Base-by-base conservation (phyloP, 1,140 invertebrate species). In the Hesperophylax magnus region DNA sequence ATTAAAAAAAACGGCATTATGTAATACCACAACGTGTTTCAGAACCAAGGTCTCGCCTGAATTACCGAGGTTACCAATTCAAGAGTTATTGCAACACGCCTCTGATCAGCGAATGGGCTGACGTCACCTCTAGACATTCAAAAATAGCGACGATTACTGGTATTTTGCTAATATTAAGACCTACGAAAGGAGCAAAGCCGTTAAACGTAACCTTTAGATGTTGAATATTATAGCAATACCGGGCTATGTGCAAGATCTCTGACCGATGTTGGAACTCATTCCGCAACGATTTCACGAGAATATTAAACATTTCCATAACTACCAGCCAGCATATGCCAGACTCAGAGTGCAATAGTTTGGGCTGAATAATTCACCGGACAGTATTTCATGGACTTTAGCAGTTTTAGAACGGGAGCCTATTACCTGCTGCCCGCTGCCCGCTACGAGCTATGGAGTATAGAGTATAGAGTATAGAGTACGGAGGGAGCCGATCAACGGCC, bases 21-120 rank as follows among this genome's bases (percentile, higher is more conserved):
- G 77, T 67, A 78, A 78, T 39, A 27, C 22, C n/a, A 78, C 67
- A 34, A 27, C 54, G 60, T 58, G 39, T 39, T 60, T 79, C 61
- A 31, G 18, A 53, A 54, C 53, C 63, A 79, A 79, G 77, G 77
- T 79, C 77, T 39, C 54, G 47, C n/a, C 71, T 71, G 65, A 79
- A 58, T 71, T 52, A 79, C 77, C 77, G 77, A 79, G 77, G 77
- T 79, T 79, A 79, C 77, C 47, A 61, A 71, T 79, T 79, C 63
- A 22, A 79, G 53, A 71, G 67, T 18, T 56, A 20, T 79, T 79
- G 54, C 77, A 69, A 79, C 77, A 78, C 47, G 15, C 34, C 34
- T 75, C 75, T 34, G 75, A 77, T 77, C 75, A 47, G 11, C 54
- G 56, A 60, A 31, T 39, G 75, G 56, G 31, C 8, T 75, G 71